Base-by-base conservation (phyloP, 2,797 vertebrate species). In the Triplophysa bombifrons region DNA sequence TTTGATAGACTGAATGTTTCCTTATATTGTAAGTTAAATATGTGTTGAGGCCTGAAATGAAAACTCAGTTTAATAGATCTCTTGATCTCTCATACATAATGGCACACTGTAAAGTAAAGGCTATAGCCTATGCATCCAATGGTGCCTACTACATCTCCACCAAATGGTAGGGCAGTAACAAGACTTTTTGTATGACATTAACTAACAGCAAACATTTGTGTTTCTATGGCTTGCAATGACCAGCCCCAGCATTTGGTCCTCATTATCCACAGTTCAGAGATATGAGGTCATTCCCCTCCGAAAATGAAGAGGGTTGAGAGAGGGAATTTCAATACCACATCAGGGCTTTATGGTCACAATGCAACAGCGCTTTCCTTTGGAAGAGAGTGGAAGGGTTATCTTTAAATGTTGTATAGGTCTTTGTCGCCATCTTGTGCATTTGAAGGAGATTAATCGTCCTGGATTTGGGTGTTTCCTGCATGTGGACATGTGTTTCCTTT, bases 281-380 rank as follows among this genome's bases (percentile, higher is more conserved):
- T 80, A 75, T 92, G 89, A 92, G 84, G 84, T 93, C 89, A 92
- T 87, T 84, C 84, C 84, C 73, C 80, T 87, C 25, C 70, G 86
- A 71, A 86, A 85, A 87, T 85, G 85, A 84, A 87, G 14, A n/a
- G 74, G 72, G 60, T 63, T 50, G 53, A 51, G 55, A 51, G 48
- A 64, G 63, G 65, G 69, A 50, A 50, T 81, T 80, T 76, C 65
- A 69, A 68, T 19, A 27, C 50, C 38, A 64, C 61, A 63, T 48
- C 58, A 38, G 13, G 14, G 8, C 25, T 30, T 19, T 13, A 58
- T 27, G n/a, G 53, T 64, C 12, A 50, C 63, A 68, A 82, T 70
- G 51, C 80, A 82, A 80, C 60, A 66, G 74, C 69, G 80, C 65
- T 70, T 56, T 48, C 80, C 67, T 76, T 80, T 56, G 74, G 83